Percentiles rank a stretch among this genome's conserved stretches.
Evolutionary conservation across 2,888 invertebrate species (phyloP).

Genomic region (Spialia ferax): DNA sequence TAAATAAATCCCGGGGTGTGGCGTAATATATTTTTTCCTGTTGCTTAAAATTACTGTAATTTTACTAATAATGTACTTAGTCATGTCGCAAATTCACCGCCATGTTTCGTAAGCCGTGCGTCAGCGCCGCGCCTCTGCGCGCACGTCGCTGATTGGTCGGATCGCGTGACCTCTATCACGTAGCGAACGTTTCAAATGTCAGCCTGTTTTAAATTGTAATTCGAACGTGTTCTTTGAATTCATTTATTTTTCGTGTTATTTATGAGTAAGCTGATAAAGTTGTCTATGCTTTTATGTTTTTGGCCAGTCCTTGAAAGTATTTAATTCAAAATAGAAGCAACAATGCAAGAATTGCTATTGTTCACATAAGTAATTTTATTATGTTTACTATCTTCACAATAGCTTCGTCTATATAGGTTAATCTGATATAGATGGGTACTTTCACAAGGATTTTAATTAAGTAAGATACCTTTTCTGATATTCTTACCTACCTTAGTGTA

Average conservation of each 20-base stretch:
- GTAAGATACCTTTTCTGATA: no score
- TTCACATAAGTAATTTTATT: no score
- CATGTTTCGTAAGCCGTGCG: slow-evolving; percentile 61
- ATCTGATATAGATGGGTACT: no score
- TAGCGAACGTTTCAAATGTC: slow-evolving; percentile 49
- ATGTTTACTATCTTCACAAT: no score
- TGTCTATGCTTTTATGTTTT: neutral
- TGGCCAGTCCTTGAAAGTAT: neutral
- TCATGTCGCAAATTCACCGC: slow-evolving; percentile 45
- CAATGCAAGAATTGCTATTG: no score
- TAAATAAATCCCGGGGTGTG: neutral
- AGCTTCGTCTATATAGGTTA: no score
- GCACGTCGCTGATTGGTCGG: slow-evolving; percentile 59
- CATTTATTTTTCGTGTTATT: neutral
- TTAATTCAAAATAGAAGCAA: no score
- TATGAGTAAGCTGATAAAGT: neutral
- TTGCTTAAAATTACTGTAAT: no score
- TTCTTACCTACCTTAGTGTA: no score
- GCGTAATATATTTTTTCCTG: slow-evolving; percentile 11
- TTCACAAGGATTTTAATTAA: no score
- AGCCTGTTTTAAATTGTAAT: slow-evolving; percentile 19
- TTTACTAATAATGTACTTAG: slow-evolving; percentile 5
- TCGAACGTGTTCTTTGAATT: slow-evolving; percentile 9
- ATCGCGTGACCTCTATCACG: slow-evolving; percentile 62
- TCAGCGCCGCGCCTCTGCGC: slow-evolving; percentile 68